Base-by-base conservation (phyloP, 2,888 invertebrate genomes). In the Cerastoderma edule region DNA sequence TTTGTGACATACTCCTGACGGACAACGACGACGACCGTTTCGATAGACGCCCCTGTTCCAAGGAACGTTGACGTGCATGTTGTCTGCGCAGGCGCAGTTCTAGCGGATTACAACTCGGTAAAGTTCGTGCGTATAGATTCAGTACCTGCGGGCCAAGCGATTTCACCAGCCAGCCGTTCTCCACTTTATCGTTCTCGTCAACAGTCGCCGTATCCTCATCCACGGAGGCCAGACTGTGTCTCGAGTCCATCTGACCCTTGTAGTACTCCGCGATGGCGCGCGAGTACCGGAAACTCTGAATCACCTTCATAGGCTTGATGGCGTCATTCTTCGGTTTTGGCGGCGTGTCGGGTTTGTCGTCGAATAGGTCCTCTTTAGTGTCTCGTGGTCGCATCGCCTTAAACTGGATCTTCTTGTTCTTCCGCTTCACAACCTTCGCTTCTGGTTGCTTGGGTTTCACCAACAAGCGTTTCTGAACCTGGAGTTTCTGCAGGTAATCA, bases 91-190 rank as follows among this genome's bases (percentile, higher is more conserved):
- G 56, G 50, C 80, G 74, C 46, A 77, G 28, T 67, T 77, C 80
- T 39, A 77, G 66, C 2, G 80, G 80, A 27, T 80, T 80, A 32
- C 77, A 77, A 44, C 80, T 80, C 1, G 80, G 80, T 24, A 80
- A 46, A 1, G 77, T 67, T 50, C 80, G 65, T 33, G 76, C 76
- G 35, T 46, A 19, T 35, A 80, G 10, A 33, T 80, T 80, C 5
- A 80, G 48, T 2, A 72, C 76, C 5, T 67, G 66, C 22, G 74
- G 57, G 46, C 80, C 80, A 16, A 80, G 50, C 4, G 71, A 50
- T 67, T 80, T 77, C 16, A 80, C 73, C 22, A 80, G 33, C 72
- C 77, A 80, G 3, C 80, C 80, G 60, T 77, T 77, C 35, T 63
- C 32, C 3, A 80, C 69, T 35, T 77, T 77, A 5, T 75, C 72